Base-by-base conservation (phyloP, 2,113 vertebrate species). In the Phalacrocorax brasilianus region DNA sequence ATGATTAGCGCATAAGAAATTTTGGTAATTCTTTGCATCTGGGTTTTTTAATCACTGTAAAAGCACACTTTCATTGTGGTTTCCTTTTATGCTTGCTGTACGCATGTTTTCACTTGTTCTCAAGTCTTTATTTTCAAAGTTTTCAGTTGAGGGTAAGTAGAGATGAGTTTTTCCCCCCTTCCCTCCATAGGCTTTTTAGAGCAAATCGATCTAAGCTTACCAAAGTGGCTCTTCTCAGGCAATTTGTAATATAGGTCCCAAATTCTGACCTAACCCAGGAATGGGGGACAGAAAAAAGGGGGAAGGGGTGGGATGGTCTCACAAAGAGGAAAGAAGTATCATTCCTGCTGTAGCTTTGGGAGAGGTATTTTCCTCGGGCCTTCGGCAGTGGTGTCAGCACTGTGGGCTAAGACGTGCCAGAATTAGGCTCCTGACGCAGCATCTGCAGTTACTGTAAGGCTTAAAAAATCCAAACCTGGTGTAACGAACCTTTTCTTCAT, bases 61-160 rank as follows among this genome's bases (percentile, higher is more conserved):
- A 32, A 72, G 40, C 78, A 23, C 59, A 61, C 58, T 58, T 61
- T 47, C 27, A 9, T 45, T n/a, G 38, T 79, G 44, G 58, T 92
- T 80, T 80, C 63, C 85, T 67, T 88, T 75, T 30, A 26, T 71
- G 44, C 84, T 89, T 58, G 38, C 72, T 63, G 35, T 72, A 18
- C 55, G 35, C 65, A 19, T 81, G 86, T 94, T 90, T 94, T 94
- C 91, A 72, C 78, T 70, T 65, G 21, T 81, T 93, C 55, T 72
- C 66, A 50, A 85, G 91, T 71, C 68, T 95, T 93, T 94, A 61
- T 96, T 83, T 96, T 93, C 71, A 74, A 86, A 49, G 86, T 95
- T 91, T 95, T 92, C 68, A 52, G 33, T 96, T 92, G 81, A 94
- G 93, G 91, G 79, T 97, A 93, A 95, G 97, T 94, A 95, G 75